Evolutionary conservation across 2,113 vertebrate genomes (phyloP).

Genomic region (Epinephelus fuscoguttatus): DNA sequence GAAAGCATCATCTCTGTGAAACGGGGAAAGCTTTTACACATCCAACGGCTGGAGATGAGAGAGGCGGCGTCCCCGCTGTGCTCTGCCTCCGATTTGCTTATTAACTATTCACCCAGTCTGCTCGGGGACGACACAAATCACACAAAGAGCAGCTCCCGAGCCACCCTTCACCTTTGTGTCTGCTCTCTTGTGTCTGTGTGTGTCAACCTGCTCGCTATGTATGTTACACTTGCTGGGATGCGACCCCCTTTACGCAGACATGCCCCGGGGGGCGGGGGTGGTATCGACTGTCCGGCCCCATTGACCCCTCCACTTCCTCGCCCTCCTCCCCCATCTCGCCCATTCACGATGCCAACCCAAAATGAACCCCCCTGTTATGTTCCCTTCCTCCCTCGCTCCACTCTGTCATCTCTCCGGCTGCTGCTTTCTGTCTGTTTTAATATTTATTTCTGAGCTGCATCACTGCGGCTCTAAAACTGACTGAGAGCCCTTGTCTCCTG

Average conservation of each 20-base stretch:
- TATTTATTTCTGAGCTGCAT: slow-evolving; percentile 6
- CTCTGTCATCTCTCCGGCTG: neutral
- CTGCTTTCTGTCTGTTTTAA: slow-evolving; percentile 12
- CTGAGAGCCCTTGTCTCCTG: neutral
- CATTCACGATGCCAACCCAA: slow-evolving; percentile 11
- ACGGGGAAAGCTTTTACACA: neutral
- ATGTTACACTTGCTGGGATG: slow-evolving; percentile 16
- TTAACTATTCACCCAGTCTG: slow-evolving; percentile 57
- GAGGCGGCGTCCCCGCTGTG: neutral
- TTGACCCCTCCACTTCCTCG: slow-evolving; percentile 46
- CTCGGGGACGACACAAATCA: slow-evolving; percentile 26
- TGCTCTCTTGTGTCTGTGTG: slow-evolving; percentile 27
- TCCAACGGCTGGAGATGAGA: slow-evolving; percentile 27
- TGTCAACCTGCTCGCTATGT: slow-evolving; percentile 39
- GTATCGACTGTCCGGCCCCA: slow-evolving; percentile 44
- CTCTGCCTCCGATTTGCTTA: slow-evolving; percentile 41
- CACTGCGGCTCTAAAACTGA: slow-evolving; percentile 13
- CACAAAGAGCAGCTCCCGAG: slow-evolving; percentile 67
- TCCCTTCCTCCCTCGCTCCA: neutral
- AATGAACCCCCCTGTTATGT: neutral
- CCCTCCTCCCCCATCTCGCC: slow-evolving; percentile 3
- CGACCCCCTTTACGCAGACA: slow-evolving; percentile 57
- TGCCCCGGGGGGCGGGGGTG: slow-evolving; percentile 27
- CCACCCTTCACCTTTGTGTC: slow-evolving; percentile 57
- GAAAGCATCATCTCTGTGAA: slow-evolving; percentile 15